Base-by-base conservation (phyloP, 2,797 vertebrate species). In the Lutjanus argentimaculatus region DNA sequence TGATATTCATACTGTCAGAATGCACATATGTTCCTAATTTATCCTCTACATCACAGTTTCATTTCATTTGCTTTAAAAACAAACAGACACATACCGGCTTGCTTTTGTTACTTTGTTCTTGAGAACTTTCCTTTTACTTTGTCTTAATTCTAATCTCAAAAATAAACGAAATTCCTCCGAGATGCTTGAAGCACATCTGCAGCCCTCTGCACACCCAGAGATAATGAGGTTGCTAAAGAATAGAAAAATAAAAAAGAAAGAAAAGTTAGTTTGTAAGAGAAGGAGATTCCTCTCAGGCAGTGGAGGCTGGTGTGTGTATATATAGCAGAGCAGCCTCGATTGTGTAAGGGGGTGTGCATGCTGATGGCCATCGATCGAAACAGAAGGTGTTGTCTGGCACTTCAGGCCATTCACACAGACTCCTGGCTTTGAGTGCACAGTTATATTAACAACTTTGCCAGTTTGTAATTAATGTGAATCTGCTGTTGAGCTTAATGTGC, bases 341-440 rank as follows among this genome's bases (percentile, higher is more conserved):
- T 83, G 84, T 87, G 90, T 83, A 79, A 83, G 80, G 49, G 85
- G 82, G 85, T 56, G 87, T 83, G 80, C 86, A 79, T 85, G 86
- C 92, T 93, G 90, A 93, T 89, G 92, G 93, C 92, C 95, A 93
- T 89, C 83, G 89, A 93, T 93, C 72, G 89, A 95, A 93, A 95
- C 95, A 96, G 95, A 96, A 95, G 95, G 94, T 94, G 93, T 94
- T 90, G 95, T 96, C 95, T 96, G 91, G 93, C 95, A 93, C 95
- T 95, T 90, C 85, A 52, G 94, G 94, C 90, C 89, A 89, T 94
- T 94, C 92, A 89, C 93, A 91, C 93, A 93, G 93, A 89, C 92
- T 94, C 88, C 91, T 92, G 92, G 94, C 92, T 93, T 91, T 90
- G 68, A 86, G 90, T 89, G 89, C 86, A 90, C 84, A 94, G 92